Base-by-base conservation (phyloP, 2,888 invertebrate species). In the Macrosoma leucophasiata region DNA sequence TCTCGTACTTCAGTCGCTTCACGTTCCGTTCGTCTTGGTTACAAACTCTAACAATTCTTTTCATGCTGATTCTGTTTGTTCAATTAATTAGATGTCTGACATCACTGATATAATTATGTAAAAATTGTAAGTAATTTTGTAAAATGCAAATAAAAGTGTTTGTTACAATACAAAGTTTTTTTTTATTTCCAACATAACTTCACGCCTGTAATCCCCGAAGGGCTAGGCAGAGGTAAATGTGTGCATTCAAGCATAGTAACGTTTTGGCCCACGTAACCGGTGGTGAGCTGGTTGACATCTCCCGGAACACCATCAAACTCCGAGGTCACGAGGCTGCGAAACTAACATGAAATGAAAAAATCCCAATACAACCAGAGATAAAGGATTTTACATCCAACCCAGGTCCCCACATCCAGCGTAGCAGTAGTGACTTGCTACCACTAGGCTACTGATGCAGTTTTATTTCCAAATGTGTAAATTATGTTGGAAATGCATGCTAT, bases 91-190 rank as follows among this genome's bases (percentile, higher is more conserved):
- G 28, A 25, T 24, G 42, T 42, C 33, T 35, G 30, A 34, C 35
- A 33, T 38, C 19, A 25, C 26, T 31, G 20, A 30, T 8, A 22
- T 50, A 50, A 53, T 54, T 24, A 55, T 48, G n/a, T n/a, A n/a
- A n/a, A n/a, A 51, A 11, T 22, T 61, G 62, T 63, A 58, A 50
- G 57, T 61, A 52, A 40, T 62, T 64, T 62, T 62, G 46, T 59
- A 60, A 56, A 46, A 50, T 52, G 49, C 43, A 53, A 52, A 49
- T 56, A 46, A 55, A 59, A 59, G 48, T 48, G 48, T 57, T 60
- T 60, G 56, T 52, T 48, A 35, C 26, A 38, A 17, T 27, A n/a
- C n/a, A 15, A 23, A 12, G 5, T 17, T 5, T 17, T 17, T 7
- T 17, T 17, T 17, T 17, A 5, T 5, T 17, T 17, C 7, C 4